Base-by-base conservation (phyloP, 1,140 invertebrate genomes). In the Brachionus manjavacas region DNA sequence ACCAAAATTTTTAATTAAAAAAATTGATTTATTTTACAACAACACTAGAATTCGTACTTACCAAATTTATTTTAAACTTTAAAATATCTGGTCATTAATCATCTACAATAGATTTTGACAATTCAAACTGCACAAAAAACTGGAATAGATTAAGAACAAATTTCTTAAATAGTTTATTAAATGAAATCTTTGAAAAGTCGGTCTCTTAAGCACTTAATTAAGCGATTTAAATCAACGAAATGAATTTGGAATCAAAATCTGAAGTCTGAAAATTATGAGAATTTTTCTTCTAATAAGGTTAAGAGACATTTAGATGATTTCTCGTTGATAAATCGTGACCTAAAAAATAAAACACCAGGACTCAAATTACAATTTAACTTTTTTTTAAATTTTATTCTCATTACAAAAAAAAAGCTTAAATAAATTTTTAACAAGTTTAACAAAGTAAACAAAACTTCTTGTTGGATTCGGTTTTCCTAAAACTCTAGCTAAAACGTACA, bases 401-500 rank as follows among this genome's bases (percentile, higher is more conserved):
- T 60, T 60, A 60, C 23, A 60, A 60, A 60, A 35, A 35, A 6
- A 20, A 20, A 60, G 43, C 16, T 60, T 60, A 60, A 60, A 60
- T 60, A 60, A 60, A 60, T 60, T 60, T 60, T 60, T 60, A 60
- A 60, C 52, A 60, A 60, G 46, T 52, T 52, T 52, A 52, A 52
- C 46, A 52, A 20, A 23, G 52, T 20, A 60, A 60, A 60, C 52
- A 60, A 60, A 60, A 25, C 16, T 60, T 60, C 20, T 60, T 60
- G 52, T 23, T 60, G 52, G 52, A 60, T 60, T 23, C 46, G 46
- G 46, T 52, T 60, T 60, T 6, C 52, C 52, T 60, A 60, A 60
- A 60, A 60, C 52, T 60, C 8, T 60, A 60, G 20, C 14, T 46
- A 72, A 41, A 72, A 72, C 68, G 68, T 72, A 72, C 35, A 72